Conservation (phyloP, 2,888 invertebrate species). For the Trileptium ribeirensis region DNA sequence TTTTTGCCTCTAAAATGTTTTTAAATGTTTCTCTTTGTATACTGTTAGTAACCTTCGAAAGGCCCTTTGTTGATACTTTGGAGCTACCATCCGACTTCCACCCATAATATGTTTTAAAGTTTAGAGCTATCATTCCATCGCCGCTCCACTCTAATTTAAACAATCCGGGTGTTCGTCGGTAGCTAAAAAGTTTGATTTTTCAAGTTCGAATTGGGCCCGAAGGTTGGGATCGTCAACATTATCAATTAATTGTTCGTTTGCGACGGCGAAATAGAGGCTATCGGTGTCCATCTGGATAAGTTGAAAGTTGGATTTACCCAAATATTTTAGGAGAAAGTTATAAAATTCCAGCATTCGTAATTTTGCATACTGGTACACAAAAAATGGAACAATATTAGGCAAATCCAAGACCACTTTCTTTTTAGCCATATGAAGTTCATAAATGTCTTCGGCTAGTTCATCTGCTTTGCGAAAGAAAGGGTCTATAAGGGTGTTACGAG, state of each 20-base stretch:
- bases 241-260: neutral
- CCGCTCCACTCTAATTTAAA: too few species aligned
- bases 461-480: neutral
- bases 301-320: neutral
- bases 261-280: neutral
- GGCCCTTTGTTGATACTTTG: neutral
- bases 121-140: too few species aligned
- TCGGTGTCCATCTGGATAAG: neutral
- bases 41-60: neutral
- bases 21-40: neutral
- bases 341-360: conserved; percentile 2
- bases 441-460: neutral
- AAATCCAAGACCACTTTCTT: neutral
- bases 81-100: too few species aligned
- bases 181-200: neutral
- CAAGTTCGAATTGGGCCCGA: neutral
- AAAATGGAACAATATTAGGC: neutral
- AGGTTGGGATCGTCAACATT: neutral
- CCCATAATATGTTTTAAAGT: too few species aligned
- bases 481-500: neutral
- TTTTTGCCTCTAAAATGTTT: neutral
- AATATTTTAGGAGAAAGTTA: neutral
- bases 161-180: too few species aligned
- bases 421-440: neutral
- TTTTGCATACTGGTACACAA: neutral